Conservation (phyloP, 2,797 vertebrate genomes). For the Carcharodon carcharias region DNA sequence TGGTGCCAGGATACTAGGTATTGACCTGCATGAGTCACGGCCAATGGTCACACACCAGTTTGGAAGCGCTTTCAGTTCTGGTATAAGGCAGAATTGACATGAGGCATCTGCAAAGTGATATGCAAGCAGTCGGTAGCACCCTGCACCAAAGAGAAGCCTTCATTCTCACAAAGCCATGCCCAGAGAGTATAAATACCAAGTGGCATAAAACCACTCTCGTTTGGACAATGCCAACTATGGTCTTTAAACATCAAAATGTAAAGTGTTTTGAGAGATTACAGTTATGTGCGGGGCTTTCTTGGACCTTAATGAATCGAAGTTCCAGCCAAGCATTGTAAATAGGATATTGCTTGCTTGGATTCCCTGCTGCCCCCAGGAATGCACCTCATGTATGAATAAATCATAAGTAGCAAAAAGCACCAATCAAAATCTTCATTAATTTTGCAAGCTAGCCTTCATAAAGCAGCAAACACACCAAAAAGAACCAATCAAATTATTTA, state of each 20-base stretch:
- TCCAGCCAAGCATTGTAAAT: conserved; percentile 10
- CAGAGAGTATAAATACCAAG: not conserved
- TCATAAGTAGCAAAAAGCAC: not conserved
- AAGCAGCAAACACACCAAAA: not conserved
- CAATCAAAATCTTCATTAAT: not conserved
- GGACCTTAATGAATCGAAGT: not conserved
- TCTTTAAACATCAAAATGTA: not conserved
- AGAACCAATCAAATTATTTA: not conserved
- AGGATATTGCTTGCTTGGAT: not conserved
- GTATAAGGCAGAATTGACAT: no score
- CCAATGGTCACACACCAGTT: no score
- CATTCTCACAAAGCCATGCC: not conserved
- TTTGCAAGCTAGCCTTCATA: not conserved
- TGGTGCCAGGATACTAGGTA: no score
- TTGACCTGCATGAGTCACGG: no score
- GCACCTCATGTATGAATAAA: not conserved
- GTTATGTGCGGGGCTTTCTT: not conserved
- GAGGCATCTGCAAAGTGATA: no score
- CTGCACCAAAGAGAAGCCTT: no score
- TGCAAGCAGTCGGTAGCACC: no score
- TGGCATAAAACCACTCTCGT: not conserved
- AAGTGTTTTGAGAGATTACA: not conserved
- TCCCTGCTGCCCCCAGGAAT: not conserved
- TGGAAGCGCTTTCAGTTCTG: no score
- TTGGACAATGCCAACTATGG: not conserved